A percentile compares a stretch with the other conserved stretches of the same genome.
Conservation (phyloP, 1,140 invertebrate genomes). For the Macrosteles quadrilineatus region DNA sequence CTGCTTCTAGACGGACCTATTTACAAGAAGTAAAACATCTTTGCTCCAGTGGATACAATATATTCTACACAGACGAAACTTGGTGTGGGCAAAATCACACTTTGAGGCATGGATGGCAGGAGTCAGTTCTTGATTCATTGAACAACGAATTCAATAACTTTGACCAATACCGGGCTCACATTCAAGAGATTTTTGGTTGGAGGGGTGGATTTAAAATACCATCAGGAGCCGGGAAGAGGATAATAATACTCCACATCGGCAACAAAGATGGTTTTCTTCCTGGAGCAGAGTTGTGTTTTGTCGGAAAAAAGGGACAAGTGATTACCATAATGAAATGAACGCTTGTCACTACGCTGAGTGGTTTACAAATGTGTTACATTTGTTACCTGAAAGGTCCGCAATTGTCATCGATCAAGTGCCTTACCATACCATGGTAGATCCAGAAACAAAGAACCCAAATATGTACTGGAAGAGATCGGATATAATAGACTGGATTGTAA, state of each 20-base stretch:
- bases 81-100: background rate
- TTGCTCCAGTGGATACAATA: background rate
- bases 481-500: background rate
- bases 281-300: background rate
- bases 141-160: background rate
- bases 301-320: background rate
- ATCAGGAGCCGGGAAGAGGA: background rate
- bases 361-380: no score
- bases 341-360: background rate
- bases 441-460: no score
- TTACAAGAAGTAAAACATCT: no score
- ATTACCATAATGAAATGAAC: background rate
- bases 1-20: no score
- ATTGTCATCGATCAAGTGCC: no score
- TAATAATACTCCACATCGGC: no score
- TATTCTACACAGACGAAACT: background rate
- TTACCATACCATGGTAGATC: no score
- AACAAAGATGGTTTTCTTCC: no score
- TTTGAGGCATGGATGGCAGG: no score
- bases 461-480: background rate
- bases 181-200: background rate
- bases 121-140: no score
- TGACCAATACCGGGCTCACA: background rate
- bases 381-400: no score
- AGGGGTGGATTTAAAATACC: background rate